Evolutionary conservation across 2,113 vertebrate genomes (phyloP), one percentile per base, ranked within the genome.

Genomic region (Cyprinodon brontotheroides): DNA sequence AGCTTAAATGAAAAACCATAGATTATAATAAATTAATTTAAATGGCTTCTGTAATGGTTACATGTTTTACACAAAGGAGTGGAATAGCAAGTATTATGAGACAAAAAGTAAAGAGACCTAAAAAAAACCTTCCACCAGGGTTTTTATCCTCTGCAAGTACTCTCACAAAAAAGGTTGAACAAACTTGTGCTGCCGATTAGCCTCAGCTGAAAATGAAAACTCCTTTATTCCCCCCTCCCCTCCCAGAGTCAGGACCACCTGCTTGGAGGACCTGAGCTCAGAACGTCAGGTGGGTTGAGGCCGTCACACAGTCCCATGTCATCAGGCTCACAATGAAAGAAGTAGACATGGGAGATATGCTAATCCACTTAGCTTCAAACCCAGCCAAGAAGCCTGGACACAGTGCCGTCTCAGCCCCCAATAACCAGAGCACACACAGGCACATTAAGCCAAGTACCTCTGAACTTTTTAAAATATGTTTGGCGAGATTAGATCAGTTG

Each of bases 331-430:
- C 82, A 80, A 80, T 78, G 84, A 91, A 90, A 89, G 90, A 86
- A 86, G 84, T 83, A 92, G 90, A 91, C 85, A 91, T 89, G 87
- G 72, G 80, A 93, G 90, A 90, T 87, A 87, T 91, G 88, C 87
- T 93, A 95, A 95, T 94, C 94, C 90, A 89, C 92, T 94, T 94
- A 94, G 85, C 86, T 78, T 93, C 90, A 88, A 91, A 81, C 90
- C 93, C 86, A 88, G 86, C 80, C 80, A 87, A 77, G 74, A 80
- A 85, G 68, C 89, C 80, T 47, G 76, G 67, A 70, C 14, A n/a
- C 78, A 78, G 80, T 74, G 57, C 70, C 15, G 73, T 73, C 78
- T 84, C 75, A 36, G 81, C 65, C 59, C 73, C 3, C 61, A 70
- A 79, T 5, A n/a, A 82, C 70, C 70, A 74, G 76, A 86, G 74